Percentiles rank a stretch among this genome's conserved stretches.
Conservation (phyloP, 2,888 invertebrate genomes). For the Gasteruption jaculator region DNA sequence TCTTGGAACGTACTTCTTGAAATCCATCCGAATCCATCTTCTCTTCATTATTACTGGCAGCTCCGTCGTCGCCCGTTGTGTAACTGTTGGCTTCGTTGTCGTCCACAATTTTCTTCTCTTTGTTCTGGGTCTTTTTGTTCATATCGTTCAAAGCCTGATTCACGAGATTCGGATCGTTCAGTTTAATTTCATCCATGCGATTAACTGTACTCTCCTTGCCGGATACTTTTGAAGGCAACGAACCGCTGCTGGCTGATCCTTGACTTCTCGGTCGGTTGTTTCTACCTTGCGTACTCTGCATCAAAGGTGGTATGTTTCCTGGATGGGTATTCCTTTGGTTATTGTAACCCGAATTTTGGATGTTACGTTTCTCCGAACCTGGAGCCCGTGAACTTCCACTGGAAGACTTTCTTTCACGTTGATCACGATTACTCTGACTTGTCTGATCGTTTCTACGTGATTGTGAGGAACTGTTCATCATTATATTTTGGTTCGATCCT, state of each 20-base stretch:
- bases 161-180: constrained; percentile 55
- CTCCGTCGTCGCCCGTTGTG: constrained; percentile 48
- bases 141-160: constrained; percentile 55
- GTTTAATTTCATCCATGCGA: constrained; percentile 56
- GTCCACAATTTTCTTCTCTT: constrained; percentile 53
- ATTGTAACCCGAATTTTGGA: constrained; percentile 34
- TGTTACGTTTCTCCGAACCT: constrained; percentile 42
- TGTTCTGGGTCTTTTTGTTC: constrained; percentile 39
- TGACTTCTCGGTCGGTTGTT: constrained; percentile 44
- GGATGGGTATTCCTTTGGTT: constrained; percentile 47
- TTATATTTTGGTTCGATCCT: constrained; percentile 24
- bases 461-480: constrained; percentile 25
- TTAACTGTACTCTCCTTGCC: constrained; percentile 52
- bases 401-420: constrained; percentile 43
- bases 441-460: constrained; percentile 36
- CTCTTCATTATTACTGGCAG: constrained; percentile 43
- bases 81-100: constrained; percentile 58
- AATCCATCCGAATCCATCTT: constrained; percentile 66
- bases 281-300: constrained; percentile 39
- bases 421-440: constrained; percentile 28
- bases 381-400: constrained; percentile 37
- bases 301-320: constrained; percentile 39
- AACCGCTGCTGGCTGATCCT: constrained; percentile 38
- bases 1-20: constrained; percentile 81
- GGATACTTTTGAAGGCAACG: constrained; percentile 27